Base-by-base conservation (phyloP, 2,888 invertebrate species). In the Fragum fragum region DNA sequence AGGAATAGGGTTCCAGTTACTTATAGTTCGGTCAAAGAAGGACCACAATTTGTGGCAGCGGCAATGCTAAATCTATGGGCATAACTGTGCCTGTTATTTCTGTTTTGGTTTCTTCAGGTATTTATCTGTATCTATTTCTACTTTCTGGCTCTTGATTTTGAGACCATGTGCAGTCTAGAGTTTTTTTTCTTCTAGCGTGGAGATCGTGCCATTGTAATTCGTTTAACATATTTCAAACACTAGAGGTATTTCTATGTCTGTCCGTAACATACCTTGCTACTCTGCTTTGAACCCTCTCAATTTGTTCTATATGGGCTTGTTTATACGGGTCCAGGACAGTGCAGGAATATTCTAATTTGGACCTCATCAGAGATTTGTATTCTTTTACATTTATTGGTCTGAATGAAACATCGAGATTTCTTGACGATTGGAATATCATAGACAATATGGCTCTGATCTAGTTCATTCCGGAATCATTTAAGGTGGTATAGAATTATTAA, bases 211-310 rank as follows among this genome's bases (percentile, higher is more conserved):
- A 70, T 0, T 70, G 18, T 2, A 76, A 59, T 18, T 39, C 28
- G 63, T 63, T 21, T 16, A 74, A 29, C 70, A 79, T 74, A 9
- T 74, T 57, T 21, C 16, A 29, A 1, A 79, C 63, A 53, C 70
- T 69, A 14, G 70, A 79, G 36, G 36, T 47, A 53, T 79, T 74
- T 14, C 63, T 26, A 7, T 73, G 59, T 28, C 57, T 73, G n/a
- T 55, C 23, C 26, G 26, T 42, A 16, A 69, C 69, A 28, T 72
- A 79, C 26, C 75, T 63, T 16, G 75, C 74, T 3, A 71, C 71
- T 28, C 79, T 61, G 2, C 75, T 59, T 57, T 75, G 79, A 0
- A 79, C 75, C 59, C 52, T 63, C 23, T 74, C 78, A 21, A 78
- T 36, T 61, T 78, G 55, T 26, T 73, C 1, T 23, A 70, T 73